phyloP scores from a whole-genome alignment of 2,888 invertebrate species.

The Mythimna albipuncta region DNA sequence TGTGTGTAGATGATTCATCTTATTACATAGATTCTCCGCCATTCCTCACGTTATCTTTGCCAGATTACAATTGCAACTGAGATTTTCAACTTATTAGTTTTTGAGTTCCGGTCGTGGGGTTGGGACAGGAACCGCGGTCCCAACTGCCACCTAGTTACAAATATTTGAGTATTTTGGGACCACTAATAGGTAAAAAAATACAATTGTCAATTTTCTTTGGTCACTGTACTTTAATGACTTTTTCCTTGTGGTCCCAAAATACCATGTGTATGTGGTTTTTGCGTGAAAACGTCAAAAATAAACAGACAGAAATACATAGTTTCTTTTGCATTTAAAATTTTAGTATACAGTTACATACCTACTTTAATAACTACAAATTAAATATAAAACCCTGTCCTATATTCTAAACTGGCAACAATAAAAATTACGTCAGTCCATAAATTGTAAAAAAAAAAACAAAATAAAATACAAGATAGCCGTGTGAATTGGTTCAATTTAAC shows the following conservation, averaged over 20 bases:
- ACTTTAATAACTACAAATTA: neutral
- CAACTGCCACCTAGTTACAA: too few species aligned
- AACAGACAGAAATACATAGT: too few species aligned
- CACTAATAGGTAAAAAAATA: too few species aligned
- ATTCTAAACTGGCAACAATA: slow-evolving; percentile 26
- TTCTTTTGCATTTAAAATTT: too few species aligned
- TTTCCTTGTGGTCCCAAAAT: too few species aligned
- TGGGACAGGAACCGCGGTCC: too few species aligned
- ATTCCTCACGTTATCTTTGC: slow-evolving; percentile 15
- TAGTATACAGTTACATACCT: neutral
- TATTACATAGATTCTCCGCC: slow-evolving; percentile 7
- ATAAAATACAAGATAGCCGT: slow-evolving; percentile 43
- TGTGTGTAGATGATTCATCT: slow-evolving; percentile 44
- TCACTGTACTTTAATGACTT: too few species aligned
- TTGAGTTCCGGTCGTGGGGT: neutral
- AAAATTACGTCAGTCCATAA: slow-evolving; percentile 8
- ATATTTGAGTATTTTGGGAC: too few species aligned
- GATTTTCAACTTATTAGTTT: slow-evolving; percentile 4
- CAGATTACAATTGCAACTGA: neutral
- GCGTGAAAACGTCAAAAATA: too few species aligned
- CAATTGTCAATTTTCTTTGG: too few species aligned
- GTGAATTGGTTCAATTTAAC: slow-evolving; percentile 46
- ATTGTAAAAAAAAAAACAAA: slow-evolving; percentile 15
- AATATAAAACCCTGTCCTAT: slow-evolving; percentile 15
- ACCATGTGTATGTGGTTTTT: too few species aligned